Base-by-base conservation (phyloP, 92 coral and sea anemone genomes). In the Chrysogorgia sp. region DNA sequence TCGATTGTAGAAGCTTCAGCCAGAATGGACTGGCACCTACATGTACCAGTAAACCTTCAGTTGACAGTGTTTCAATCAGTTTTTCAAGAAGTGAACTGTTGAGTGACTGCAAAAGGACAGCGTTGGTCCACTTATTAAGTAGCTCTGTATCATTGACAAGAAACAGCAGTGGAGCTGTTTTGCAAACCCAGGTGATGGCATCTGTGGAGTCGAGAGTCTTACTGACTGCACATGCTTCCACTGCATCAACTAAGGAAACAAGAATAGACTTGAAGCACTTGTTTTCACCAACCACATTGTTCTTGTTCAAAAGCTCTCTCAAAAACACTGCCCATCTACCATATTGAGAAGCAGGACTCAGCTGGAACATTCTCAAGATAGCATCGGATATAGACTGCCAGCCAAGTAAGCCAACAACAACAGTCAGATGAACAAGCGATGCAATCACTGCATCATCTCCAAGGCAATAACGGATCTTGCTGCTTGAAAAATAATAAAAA, bases 251-350 rank as follows among this genome's bases (percentile, higher is more conserved):
- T 5, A 63, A 34, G 24, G 45, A 63, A 29, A 29, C 23, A 30
- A 63, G 20, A 30, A 63, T 15, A 19, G 41, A 6, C 45, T 25
- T 63, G 69, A 63, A 63, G 69, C 69, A 29, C 69, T 34, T 41
- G 21, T 21, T 34, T 22, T 30, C 45, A 22, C 20, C 45, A 34
- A 14, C 31, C 7, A 24, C 66, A 2, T 8, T 63, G 45, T 30
- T 63, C 22, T 7, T 63, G 20, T 63, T 33, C 40, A 34, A 24
- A 34, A 63, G 69, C 69, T 1, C 22, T 34, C 30, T 63, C 21
- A 63, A 20, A 63, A 63, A 63, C 40, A 29, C 45, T 63, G 69
- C 69, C 69, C 40, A 63, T 29, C 45, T 63, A 6, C 69, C 69
- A 63, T 26, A 34, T 14, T 63, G 41, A 30, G 69, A 63, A 33